phyloP scores from a whole-genome alignment of 2,888 invertebrate species.

The Phengaris alcon region DNA sequence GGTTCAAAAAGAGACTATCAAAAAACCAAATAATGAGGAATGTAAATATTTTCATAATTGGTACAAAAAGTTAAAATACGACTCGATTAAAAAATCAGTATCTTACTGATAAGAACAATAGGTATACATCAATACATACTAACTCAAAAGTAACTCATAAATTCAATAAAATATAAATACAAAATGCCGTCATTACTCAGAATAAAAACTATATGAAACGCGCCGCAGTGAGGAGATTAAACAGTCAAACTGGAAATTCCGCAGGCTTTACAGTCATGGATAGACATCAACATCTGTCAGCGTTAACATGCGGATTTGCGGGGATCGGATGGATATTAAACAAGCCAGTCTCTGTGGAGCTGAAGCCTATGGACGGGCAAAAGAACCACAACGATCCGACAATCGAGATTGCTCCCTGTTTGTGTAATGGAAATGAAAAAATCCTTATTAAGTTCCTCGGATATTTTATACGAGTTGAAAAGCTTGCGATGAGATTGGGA shows the following conservation, averaged over 20 bases:
- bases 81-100: too few relatives aligned
- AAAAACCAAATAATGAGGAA: too few relatives aligned
- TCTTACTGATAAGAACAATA: too few relatives aligned
- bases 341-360: slow-evolving; percentile 43
- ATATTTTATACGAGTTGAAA: background rate
- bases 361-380: slow-evolving; percentile 33
- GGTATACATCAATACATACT: too few relatives aligned
- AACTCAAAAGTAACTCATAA: too few relatives aligned
- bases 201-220: slow-evolving; percentile 45
- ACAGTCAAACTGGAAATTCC: slow-evolving; percentile 58
- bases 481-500: background rate
- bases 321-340: slow-evolving; percentile 62
- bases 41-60: too few relatives aligned
- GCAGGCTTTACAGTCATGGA: slow-evolving; percentile 51
- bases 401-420: slow-evolving; percentile 38
- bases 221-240: slow-evolving; percentile 52
- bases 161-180: too few relatives aligned
- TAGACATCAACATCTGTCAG: slow-evolving; percentile 58
- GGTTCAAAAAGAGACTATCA: too few relatives aligned
- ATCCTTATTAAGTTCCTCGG: slow-evolving; percentile 22
- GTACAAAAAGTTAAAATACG: too few relatives aligned
- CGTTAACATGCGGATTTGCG: slow-evolving; percentile 62
- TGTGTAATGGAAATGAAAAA: slow-evolving; percentile 27
- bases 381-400: slow-evolving; percentile 38
- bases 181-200: background rate